phyloP scores from a whole-genome alignment of 1,140 invertebrate species.

The Camponotus floridanus region DNA sequence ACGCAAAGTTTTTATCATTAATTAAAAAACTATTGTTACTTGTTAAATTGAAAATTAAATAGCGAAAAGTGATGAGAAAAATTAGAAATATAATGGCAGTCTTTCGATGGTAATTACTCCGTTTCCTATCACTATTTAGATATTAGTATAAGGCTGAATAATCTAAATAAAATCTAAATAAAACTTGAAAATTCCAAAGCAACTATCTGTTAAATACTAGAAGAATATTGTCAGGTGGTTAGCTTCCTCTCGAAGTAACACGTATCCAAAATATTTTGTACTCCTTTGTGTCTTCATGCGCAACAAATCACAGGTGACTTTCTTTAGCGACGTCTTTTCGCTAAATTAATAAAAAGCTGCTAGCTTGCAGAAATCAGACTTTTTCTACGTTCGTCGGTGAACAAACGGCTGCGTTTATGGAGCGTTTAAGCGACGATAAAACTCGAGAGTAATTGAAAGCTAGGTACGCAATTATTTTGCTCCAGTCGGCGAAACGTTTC shows the following conservation, averaged over 20 bases:
- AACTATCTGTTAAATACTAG: background rate
- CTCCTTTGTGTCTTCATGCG: background rate
- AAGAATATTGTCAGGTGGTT: background rate
- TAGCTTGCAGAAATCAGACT: background rate
- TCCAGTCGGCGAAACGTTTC: background rate
- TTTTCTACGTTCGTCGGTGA: background rate
- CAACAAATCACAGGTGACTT: background rate
- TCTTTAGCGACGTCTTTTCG: background rate
- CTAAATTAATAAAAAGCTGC: background rate
- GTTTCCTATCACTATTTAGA: background rate
- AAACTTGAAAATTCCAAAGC: background rate
- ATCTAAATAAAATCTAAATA: no score
- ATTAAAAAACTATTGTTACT: conserved; percentile 19
- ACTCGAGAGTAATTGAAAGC: background rate
- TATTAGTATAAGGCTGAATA: background rate
- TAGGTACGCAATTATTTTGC: conserved; percentile 1
- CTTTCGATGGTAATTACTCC: conserved; percentile 6
- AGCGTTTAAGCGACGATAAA: background rate
- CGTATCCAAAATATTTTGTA: conserved; percentile 14
- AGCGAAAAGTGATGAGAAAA: background rate
- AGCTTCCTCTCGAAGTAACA: background rate
- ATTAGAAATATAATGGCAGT: background rate
- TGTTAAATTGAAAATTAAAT: conserved; percentile 38
- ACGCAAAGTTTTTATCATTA: conserved; percentile 27
- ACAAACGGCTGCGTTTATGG: background rate